phyloP scores from a whole-genome alignment of 2,113 vertebrate genomes.

The Pituophis catenifer region DNA sequence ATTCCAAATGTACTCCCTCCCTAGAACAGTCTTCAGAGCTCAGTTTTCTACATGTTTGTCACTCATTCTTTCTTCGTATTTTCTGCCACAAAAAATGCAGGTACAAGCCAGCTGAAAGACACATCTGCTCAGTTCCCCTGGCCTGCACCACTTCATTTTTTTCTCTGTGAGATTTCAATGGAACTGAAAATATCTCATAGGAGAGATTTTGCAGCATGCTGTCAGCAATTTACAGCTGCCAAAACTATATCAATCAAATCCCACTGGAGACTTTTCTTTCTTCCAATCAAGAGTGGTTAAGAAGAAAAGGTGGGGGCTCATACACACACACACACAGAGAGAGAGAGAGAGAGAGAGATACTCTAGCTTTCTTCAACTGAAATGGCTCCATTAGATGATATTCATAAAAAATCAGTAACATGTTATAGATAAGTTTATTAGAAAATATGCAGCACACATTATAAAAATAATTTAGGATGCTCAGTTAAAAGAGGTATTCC shows the following conservation, averaged over 20 bases:
- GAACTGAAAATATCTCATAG: slow-evolving; percentile 62
- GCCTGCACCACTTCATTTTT: slow-evolving; percentile 38
- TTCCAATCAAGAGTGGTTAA: slow-evolving; percentile 40
- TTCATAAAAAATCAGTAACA: not conserved
- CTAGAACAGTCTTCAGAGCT: not conserved
- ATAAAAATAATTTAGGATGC: not conserved
- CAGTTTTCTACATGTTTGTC: not conserved
- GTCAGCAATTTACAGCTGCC: slow-evolving; percentile 67
- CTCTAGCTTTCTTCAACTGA: slow-evolving; percentile 56
- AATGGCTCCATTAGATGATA: slow-evolving; percentile 41
- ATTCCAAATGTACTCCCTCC: not conserved
- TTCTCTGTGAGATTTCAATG: slow-evolving; percentile 50
- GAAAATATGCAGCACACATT: not conserved
- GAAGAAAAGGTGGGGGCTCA: not conserved
- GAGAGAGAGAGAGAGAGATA: slow-evolving; percentile 4
- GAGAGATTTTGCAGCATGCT: slow-evolving; percentile 56
- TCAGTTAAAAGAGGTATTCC: not conserved
- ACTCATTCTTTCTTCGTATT: slow-evolving; percentile 4
- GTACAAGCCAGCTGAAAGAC: slow-evolving; percentile 46
- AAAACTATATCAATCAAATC: slow-evolving; percentile 61
- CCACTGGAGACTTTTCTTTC: slow-evolving; percentile 55
- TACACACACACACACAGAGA: not conserved
- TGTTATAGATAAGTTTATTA: not conserved
- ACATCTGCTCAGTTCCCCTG: slow-evolving; percentile 35
- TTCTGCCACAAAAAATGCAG: slow-evolving; percentile 16